These are phyloP conservation scores for Hyppa rectilinea DNA, from an alignment of 2,888 invertebrate species.

Conservation along the genomic window DNA sequence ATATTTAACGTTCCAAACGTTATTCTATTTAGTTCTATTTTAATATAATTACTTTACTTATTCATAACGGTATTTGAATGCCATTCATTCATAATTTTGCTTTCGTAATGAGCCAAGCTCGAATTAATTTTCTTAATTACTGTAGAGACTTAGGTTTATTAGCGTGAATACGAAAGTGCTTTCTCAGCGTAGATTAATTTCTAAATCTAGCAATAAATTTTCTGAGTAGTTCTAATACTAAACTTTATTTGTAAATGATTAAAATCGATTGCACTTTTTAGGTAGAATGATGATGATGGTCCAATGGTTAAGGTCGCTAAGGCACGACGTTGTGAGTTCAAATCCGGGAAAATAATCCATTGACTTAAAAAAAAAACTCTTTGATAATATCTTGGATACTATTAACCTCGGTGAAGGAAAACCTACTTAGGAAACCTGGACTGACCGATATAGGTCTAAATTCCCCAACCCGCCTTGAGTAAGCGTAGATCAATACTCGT, in stretches of 20 bases:
- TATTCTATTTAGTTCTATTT: neutral
- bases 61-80: constrained; percentile 13
- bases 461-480: too few relatives aligned
- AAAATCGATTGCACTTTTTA: neutral
- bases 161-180: constrained; percentile 24
- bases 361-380: too few relatives aligned
- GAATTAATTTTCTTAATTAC: constrained; percentile 49
- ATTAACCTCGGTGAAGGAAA: too few relatives aligned
- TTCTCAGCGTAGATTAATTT: constrained; percentile 42
- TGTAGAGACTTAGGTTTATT: constrained; percentile 13
- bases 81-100: constrained; percentile 24
- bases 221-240: neutral
- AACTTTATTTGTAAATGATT: constrained; percentile 10
- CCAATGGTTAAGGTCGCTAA: too few relatives aligned
- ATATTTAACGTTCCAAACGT: neutral
- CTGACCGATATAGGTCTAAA: too few relatives aligned
- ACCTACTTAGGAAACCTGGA: too few relatives aligned
- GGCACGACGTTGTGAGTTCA: too few relatives aligned
- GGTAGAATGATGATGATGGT: too few relatives aligned
- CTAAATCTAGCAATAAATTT: constrained; percentile 27
- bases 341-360: too few relatives aligned
- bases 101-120: constrained; percentile 16
- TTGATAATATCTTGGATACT: too few relatives aligned
- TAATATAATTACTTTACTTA: neutral
- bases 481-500: too few relatives aligned